Base-by-base conservation (phyloP, 2,797 vertebrate genomes). In the Micromesistius poutassou region DNA sequence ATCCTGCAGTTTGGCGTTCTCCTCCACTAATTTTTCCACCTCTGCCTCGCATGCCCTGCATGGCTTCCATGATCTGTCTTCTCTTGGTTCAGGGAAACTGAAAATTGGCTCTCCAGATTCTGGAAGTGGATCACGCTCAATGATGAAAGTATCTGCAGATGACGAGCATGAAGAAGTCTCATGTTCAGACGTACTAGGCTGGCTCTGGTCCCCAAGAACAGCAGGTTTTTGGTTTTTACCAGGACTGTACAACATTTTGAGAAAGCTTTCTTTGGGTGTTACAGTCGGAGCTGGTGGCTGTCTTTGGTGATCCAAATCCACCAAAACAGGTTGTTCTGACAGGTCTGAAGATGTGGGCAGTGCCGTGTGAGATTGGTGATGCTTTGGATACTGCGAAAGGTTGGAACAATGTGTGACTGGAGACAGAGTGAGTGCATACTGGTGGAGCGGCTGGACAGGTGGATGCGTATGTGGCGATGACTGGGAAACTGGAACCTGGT, bases 201-300 rank as follows among this genome's bases (percentile, higher is more conserved):
- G 36, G 30, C 74, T 75, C 74, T 75, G n/a, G n/a, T 28, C 74
- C 22, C 14, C 30, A 75, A 28, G 40, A 75, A 75, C 74, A 72
- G 30, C 71, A 72, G 71, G 14, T 71, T 50, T 19, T 76, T 76
- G 25, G 4, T 68, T 22, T 68, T 31, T 70, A 76, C 4, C 70
- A 36, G 75, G 75, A 76, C 62, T 71, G 66, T 76, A 71, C 66
- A 71, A 70, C 75, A 76, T 76, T 71, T 71, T 40, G n/a, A 76
- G 75, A 40, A 74, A 78, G 71, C 42, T 73, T 76, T 81, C 77
- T 78, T 78, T 81, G 38, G 77, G 14, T 81, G 77, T 76, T 72
- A 31, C 31, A 72, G 22, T 81, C 13, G 80, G 68, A 78, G 74
- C 22, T 78, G 42, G 25, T 75, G 73, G 46, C 28, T 78, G 30